These are phyloP conservation scores for Toxotes jaculatrix DNA, from an alignment of 2,113 vertebrate species.

Conservation along the genomic window DNA sequence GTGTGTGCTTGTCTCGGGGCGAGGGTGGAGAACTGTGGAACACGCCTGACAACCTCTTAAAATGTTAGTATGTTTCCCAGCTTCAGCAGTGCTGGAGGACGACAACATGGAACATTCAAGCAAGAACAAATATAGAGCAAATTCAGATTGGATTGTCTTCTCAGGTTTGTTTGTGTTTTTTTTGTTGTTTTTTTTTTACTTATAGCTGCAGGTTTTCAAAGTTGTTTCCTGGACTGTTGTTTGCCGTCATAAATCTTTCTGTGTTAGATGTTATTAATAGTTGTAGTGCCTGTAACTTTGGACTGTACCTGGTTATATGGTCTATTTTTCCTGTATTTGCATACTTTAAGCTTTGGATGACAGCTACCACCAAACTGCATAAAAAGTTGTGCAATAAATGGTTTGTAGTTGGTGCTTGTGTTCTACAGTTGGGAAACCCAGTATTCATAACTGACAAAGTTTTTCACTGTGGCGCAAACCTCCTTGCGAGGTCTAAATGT, in stretches of 20 bases:
- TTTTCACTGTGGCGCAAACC: neutral
- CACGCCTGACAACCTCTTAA: neutral
- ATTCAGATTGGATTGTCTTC: neutral
- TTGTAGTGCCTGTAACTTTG: neutral
- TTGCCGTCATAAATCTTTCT: too few species aligned
- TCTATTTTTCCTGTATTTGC: neutral
- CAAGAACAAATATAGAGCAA: too few species aligned
- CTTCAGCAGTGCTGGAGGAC: neutral
- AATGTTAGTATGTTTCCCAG: constrained; percentile 1
- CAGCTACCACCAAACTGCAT: too few species aligned
- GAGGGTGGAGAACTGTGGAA: constrained; percentile 44
- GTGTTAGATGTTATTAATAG: too few species aligned
- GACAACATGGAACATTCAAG: neutral
- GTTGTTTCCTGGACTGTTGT: neutral
- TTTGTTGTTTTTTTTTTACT: neutral
- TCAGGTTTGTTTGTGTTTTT: constrained; percentile 26
- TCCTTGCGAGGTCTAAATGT: neutral
- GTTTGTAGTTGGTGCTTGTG: neutral
- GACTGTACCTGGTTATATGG: neutral
- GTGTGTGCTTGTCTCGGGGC: constrained; percentile 32
- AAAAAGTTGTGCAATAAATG: too few species aligned
- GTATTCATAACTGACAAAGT: too few species aligned
- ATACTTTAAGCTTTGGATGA: neutral
- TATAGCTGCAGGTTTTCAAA: neutral
- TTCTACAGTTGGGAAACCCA: neutral